Conservation (phyloP, 2,888 invertebrate species). For the Amphipyra tragopoginis region DNA sequence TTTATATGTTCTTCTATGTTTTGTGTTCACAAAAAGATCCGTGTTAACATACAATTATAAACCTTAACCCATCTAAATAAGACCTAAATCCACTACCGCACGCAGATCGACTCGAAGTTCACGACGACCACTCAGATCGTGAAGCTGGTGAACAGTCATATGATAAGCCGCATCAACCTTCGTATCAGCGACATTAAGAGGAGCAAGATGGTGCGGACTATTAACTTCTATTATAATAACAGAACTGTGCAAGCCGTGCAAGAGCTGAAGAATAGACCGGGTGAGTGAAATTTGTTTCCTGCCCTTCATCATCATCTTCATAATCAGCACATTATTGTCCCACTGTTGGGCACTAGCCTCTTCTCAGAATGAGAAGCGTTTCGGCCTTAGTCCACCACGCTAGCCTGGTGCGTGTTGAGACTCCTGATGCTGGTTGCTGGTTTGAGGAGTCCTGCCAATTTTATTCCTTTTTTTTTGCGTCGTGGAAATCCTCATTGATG, state of each 20-base stretch:
- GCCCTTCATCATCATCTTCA: too few species aligned
- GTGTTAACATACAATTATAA: constrained; percentile 2
- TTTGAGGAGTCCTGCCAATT: too few species aligned
- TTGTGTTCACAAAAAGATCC: not conserved
- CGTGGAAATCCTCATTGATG: too few species aligned
- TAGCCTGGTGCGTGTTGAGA: too few species aligned
- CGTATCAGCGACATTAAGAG: constrained; percentile 98
- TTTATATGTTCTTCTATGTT: not conserved
- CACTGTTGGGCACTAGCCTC: too few species aligned
- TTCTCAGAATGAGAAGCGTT: too few species aligned
- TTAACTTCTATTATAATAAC: constrained; percentile 99
- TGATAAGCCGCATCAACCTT: constrained; percentile 97
- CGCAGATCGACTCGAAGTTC: constrained; percentile 97
- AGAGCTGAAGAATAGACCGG: constrained; percentile 98
- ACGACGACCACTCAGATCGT: constrained; percentile 99
- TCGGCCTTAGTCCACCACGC: too few species aligned
- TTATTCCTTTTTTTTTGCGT: too few species aligned
- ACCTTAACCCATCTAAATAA: constrained; percentile 59
- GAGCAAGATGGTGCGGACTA: constrained; percentile 98
- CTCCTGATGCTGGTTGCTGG: too few species aligned
- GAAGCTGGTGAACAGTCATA: constrained; percentile 98
- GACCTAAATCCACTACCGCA: constrained; percentile 72
- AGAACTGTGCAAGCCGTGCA: constrained; percentile 98
- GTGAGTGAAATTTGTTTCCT: constrained; percentile 76
- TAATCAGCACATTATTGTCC: too few species aligned